A percentile compares a stretch with the other conserved stretches of the same genome.
These are phyloP conservation scores for Leptoteleia sp. DNA, from an alignment of 1,140 invertebrate species.

Conservation along the genomic window DNA sequence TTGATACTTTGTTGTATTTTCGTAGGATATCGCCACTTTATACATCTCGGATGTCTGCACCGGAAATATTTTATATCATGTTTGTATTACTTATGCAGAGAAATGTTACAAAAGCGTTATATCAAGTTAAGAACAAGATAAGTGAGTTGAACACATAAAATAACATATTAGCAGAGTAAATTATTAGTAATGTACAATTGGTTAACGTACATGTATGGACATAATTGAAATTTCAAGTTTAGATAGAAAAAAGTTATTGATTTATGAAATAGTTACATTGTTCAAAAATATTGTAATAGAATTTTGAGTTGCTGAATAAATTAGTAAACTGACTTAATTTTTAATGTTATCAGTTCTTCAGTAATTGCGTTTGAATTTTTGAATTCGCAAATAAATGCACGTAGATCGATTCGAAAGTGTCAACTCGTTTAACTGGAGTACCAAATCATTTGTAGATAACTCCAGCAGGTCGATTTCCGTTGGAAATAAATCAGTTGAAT, in stretches of 20 bases:
- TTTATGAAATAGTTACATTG: too few relatives aligned
- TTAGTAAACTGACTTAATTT: too few relatives aligned
- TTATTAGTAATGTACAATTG: too few relatives aligned
- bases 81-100: conserved; percentile 21
- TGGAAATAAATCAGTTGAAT: conserved; percentile 75
- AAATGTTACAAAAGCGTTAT: neutral
- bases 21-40: conserved; percentile 23
- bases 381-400: neutral
- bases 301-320: too few relatives aligned
- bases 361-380: neutral
- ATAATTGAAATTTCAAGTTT: too few relatives aligned
- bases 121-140: too few relatives aligned
- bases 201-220: too few relatives aligned
- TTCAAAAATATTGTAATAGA: too few relatives aligned
- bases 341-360: too few relatives aligned
- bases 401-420: conserved; percentile 41
- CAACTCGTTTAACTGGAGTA: conserved; percentile 64
- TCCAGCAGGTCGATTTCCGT: conserved; percentile 64
- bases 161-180: too few relatives aligned
- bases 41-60: conserved; percentile 17
- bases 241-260: too few relatives aligned
- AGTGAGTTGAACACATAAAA: too few relatives aligned
- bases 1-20: conserved; percentile 49
- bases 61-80: conserved; percentile 23
- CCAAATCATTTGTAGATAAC: conserved; percentile 57